Evolutionary conservation across 2,113 vertebrate genomes (phyloP), one percentile per base, ranked within the genome.

Genomic region (Halcyon senegalensis): DNA sequence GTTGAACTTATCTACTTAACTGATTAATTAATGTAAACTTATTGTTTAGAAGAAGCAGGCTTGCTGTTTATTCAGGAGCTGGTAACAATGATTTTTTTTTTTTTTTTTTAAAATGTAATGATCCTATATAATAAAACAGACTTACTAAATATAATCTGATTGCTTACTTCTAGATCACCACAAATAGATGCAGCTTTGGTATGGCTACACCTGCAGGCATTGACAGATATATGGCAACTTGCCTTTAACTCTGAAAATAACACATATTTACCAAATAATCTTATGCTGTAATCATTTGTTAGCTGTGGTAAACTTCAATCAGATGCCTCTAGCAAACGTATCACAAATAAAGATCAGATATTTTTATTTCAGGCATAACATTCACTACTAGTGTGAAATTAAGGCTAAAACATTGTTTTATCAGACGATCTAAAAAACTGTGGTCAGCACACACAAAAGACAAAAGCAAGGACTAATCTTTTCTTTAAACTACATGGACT

Each of bases 391-490:
- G 73, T 53, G 89, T 84, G 91, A 97, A 98, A 98, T 94, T 96
- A 96, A 96, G 84, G 79, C 53, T 91, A 89, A 96, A 95, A 83
- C 31, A 46, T 76, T 93, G 77, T 92, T 94, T 96, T 90, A 87
- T 94, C 91, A 80, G 87, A 93, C 51, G 94, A 86, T 92, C 91
- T 96, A 94, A 96, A 97, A 96, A 92, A 83, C 82, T 50, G 48
- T 94, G 76, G 86, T 75, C 73, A 94, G 95, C 17, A 70, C 41
- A 93, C 56, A 97, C 68, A 95, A 89, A 94, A 96, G 90, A 94
- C 66, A 85, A 91, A 93, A 95, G 90, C 62, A 88, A 94, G 93
- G 90, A 94, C 94, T 97, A 96, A 97, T 97, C 93, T 97, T 96
- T 96, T 97, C 89, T 90, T 93, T 93, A 94, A 97, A 96, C 86